Evolutionary conservation across 2,113 vertebrate species (phyloP).

Genomic region (Pituophis catenifer): DNA sequence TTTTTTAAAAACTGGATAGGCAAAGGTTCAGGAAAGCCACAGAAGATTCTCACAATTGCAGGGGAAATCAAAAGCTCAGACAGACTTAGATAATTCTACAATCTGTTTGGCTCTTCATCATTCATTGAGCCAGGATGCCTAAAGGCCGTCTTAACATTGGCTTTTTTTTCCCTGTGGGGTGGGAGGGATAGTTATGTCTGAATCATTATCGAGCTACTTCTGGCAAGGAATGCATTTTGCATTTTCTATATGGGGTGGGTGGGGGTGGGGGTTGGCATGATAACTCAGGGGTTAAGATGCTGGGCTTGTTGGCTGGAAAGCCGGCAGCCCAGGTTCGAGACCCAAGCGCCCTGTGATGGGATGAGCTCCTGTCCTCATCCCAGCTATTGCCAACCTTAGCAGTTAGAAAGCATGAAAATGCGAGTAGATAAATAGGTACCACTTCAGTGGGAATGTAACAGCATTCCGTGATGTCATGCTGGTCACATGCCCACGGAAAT

Average conservation of each 20-base stretch:
- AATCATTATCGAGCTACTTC: slow-evolving; percentile 29
- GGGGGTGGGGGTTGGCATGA: neutral
- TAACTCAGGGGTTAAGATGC: neutral
- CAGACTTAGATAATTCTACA: slow-evolving; percentile 26
- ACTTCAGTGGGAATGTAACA: no score
- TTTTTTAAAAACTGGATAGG: neutral
- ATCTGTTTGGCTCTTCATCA: slow-evolving; percentile 3
- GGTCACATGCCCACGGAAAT: no score
- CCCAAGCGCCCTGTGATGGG: no score
- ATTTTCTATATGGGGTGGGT: neutral
- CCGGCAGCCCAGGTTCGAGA: no score
- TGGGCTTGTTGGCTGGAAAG: neutral
- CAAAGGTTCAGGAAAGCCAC: neutral
- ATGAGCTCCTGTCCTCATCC: no score
- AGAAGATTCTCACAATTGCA: slow-evolving; percentile 1
- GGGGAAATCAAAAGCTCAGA: slow-evolving; percentile 39
- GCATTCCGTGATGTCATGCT: no score
- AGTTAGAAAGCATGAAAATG: no score
- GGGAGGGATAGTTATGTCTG: slow-evolving; percentile 31
- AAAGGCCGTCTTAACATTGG: slow-evolving; percentile 27
- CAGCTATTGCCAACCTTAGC: no score
- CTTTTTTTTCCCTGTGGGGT: neutral
- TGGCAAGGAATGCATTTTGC: slow-evolving; percentile 31
- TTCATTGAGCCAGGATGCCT: slow-evolving; percentile 17
- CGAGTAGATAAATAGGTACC: no score